phyloP scores from a whole-genome alignment of 2,113 vertebrate species.

The Carollia perspicillata region DNA sequence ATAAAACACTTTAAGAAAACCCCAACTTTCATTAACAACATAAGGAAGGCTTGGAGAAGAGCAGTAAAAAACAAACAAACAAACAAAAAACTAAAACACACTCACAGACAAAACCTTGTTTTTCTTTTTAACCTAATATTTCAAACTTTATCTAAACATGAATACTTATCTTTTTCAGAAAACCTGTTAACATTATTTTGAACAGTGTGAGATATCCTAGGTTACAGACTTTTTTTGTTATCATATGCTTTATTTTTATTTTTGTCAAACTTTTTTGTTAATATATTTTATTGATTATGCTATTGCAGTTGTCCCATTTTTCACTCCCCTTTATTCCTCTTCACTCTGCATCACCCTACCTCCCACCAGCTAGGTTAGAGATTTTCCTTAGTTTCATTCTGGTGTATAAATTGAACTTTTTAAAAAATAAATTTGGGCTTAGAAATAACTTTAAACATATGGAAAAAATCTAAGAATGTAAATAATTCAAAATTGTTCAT shows the following conservation, averaged over 20 bases:
- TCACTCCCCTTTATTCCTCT: no score
- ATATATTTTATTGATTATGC: no score
- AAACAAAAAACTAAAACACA: no score
- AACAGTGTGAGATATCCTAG: neutral
- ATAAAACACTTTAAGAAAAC: no score
- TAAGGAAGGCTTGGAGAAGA: neutral
- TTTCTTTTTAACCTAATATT: neutral
- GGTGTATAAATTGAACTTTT: neutral
- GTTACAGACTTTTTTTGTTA: neutral
- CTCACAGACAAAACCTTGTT: neutral
- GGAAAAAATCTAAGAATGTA: neutral
- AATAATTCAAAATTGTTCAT: neutral
- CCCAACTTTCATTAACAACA: no score
- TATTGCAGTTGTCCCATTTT: no score
- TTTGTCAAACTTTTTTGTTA: no score
- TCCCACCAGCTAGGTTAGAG: neutral
- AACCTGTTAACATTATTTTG: neutral
- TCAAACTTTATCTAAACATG: constrained; percentile 5
- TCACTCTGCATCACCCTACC: no score
- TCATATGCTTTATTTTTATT: no score
- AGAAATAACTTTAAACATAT: neutral
- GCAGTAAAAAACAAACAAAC: neutral
- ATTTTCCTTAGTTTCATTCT: neutral
- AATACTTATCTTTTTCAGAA: neutral
- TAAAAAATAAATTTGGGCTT: neutral